Evolutionary conservation across 2,797 vertebrate genomes (phyloP).

Genomic region (Lacerta agilis): DNA sequence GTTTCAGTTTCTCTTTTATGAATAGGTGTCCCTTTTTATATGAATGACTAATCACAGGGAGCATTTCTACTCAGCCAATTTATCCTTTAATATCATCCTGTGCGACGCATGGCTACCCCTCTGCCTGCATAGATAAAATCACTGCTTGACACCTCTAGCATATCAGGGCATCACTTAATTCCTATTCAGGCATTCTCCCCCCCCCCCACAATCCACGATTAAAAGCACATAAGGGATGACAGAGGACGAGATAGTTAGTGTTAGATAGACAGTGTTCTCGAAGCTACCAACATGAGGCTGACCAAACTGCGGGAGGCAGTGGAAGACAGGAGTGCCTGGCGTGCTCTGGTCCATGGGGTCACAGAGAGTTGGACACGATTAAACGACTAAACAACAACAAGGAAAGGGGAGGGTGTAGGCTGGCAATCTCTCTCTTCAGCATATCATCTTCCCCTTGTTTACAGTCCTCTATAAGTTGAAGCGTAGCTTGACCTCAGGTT

Average conservation of each 20-base stretch:
- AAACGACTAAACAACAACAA: too few relatives aligned
- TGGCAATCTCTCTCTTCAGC: not conserved
- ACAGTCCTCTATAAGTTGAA: not conserved
- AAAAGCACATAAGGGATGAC: not conserved
- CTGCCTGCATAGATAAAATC: not conserved
- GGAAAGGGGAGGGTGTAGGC: too few relatives aligned
- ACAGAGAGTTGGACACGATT: too few relatives aligned
- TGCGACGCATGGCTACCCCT: not conserved
- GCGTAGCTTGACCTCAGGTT: too few relatives aligned
- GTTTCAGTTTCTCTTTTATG: conserved; percentile 2
- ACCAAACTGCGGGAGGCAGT: too few relatives aligned
- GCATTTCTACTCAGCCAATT: not conserved
- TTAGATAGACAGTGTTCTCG: too few relatives aligned
- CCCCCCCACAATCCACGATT: too few relatives aligned
- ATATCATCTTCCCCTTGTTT: not conserved
- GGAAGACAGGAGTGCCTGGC: too few relatives aligned
- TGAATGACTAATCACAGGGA: not conserved
- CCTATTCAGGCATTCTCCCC: not conserved
- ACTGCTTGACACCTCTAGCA: not conserved
- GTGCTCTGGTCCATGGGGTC: too few relatives aligned
- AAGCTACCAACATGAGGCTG: too few relatives aligned
- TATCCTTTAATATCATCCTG: not conserved
- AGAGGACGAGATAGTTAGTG: too few relatives aligned
- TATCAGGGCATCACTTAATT: too few relatives aligned
- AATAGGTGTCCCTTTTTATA: not conserved